A percentile compares a stretch with the other conserved stretches of the same genome.
Conservation (phyloP, 2,797 vertebrate genomes). For the Lateolabrax maculatus region DNA sequence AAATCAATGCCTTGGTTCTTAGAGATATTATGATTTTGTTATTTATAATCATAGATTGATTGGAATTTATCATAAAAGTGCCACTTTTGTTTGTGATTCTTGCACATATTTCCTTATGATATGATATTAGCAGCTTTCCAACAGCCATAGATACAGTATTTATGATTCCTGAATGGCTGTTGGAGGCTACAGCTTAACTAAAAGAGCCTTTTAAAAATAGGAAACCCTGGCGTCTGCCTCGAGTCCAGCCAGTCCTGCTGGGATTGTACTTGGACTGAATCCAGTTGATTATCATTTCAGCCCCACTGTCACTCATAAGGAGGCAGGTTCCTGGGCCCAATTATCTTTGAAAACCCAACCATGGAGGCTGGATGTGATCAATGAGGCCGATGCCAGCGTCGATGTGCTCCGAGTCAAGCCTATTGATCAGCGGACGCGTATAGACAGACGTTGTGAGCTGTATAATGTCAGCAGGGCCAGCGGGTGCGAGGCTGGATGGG, state of each 20-base stretch:
- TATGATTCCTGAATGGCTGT: slow-evolving; percentile 53
- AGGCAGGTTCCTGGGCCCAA: slow-evolving; percentile 87
- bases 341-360: slow-evolving; percentile 92
- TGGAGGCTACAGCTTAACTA: slow-evolving; percentile 57
- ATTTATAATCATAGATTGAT: not conserved
- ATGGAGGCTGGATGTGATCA: slow-evolving; percentile 92
- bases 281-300: slow-evolving; percentile 84
- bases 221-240: slow-evolving; percentile 69
- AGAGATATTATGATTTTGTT: slow-evolving; percentile 3
- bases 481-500: slow-evolving; percentile 14
- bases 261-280: slow-evolving; percentile 75
- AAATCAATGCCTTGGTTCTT: slow-evolving; percentile 25
- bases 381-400: slow-evolving; percentile 90
- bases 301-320: slow-evolving; percentile 84
- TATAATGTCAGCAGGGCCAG: slow-evolving; percentile 92
- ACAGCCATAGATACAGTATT: slow-evolving; percentile 39
- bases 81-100: not conserved
- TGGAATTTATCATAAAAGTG: not conserved
- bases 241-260: slow-evolving; percentile 71
- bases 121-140: slow-evolving; percentile 9
- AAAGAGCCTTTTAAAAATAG: slow-evolving; percentile 64
- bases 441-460: slow-evolving; percentile 90
- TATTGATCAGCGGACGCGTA: slow-evolving; percentile 93
- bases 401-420: slow-evolving; percentile 89
- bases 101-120: not conserved